Conservation (phyloP, 1,140 invertebrate genomes). For the Listronotus oregonensis region DNA sequence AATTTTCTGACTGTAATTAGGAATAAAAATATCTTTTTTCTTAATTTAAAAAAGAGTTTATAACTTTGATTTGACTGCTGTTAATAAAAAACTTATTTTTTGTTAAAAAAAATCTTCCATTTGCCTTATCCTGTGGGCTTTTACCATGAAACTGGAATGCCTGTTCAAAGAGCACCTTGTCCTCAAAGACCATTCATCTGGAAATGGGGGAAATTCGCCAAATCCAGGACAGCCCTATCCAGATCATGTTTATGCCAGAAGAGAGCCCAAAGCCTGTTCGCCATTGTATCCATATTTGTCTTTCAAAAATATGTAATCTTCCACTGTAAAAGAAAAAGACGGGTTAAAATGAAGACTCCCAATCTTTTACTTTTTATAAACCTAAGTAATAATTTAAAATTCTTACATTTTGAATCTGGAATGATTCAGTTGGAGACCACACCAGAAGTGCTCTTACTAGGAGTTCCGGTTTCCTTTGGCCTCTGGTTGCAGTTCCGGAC, state of each 20-base stretch:
- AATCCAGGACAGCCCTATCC: conserved; percentile 86
- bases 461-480: conserved; percentile 64
- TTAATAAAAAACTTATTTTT: too few species aligned
- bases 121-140: conserved; percentile 91
- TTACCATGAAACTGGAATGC: conserved; percentile 98
- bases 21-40: too few species aligned
- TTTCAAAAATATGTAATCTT: conserved; percentile 92
- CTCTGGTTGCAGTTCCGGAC: conserved; percentile 75
- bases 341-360: not conserved
- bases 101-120: conserved; percentile 86
- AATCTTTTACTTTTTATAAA: too few species aligned
- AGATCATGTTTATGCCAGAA: conserved; percentile 98
- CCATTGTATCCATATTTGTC: conserved; percentile 98
- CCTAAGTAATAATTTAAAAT: conserved; percentile 7
- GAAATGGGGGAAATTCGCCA: conserved; percentile 96
- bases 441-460: conserved; percentile 84
- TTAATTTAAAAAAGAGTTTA: too few species aligned
- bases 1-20: too few species aligned
- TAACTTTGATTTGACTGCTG: too few species aligned
- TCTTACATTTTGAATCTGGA: conserved; percentile 83
- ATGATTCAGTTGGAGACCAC: conserved; percentile 93
- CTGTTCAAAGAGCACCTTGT: conserved; percentile 97
- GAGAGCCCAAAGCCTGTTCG: conserved; percentile 94
- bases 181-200: conserved; percentile 98
- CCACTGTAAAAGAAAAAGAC: conserved; percentile 69